A percentile compares a stretch with the other conserved stretches of the same genome.
These are phyloP conservation scores for Semicossyphus pulcher DNA, from an alignment of 2,113 vertebrate genomes.

Conservation along the genomic window DNA sequence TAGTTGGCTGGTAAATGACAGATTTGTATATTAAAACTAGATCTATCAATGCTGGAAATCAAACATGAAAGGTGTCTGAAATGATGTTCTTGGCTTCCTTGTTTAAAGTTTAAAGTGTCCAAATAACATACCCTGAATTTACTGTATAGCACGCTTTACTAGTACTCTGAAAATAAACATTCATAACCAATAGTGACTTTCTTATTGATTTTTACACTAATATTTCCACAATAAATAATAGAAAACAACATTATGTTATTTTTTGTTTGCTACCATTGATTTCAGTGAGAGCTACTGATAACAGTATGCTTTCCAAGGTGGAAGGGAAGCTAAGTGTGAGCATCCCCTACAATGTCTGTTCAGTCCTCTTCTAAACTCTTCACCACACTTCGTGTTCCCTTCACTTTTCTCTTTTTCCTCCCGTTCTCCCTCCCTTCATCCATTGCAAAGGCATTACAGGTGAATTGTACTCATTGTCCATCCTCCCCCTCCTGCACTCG, in stretches of 20 bases:
- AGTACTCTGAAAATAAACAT: conserved; percentile 57
- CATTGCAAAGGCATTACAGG: conserved; percentile 86
- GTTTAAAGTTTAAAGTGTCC: conserved; percentile 46
- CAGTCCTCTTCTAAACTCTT: conserved; percentile 18
- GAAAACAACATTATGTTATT: conserved; percentile 52
- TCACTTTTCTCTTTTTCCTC: conserved; percentile 15
- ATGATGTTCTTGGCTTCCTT: conserved; percentile 23
- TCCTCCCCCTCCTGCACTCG: conserved; percentile 81
- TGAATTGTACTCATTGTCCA: conserved; percentile 80
- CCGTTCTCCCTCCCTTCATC: conserved; percentile 64
- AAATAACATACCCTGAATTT: conserved; percentile 70
- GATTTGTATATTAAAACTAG: conserved; percentile 54
- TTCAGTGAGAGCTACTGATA: conserved; percentile 53
- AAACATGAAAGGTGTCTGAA: conserved; percentile 8
- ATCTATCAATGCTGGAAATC: conserved; percentile 32
- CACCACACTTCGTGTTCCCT: conserved; percentile 4
- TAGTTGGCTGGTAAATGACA: conserved; percentile 33
- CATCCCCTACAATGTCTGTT: conserved; percentile 17
- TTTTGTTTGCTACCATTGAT: conserved; percentile 71
- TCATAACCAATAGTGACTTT: conserved; percentile 43
- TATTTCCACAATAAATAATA: conserved; percentile 65
- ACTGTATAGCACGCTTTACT: conserved; percentile 54
- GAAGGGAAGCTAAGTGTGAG: conserved; percentile 31
- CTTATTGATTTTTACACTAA: conserved; percentile 54
- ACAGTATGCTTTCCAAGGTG: conserved; percentile 35